Base-by-base conservation (phyloP, 2,113 vertebrate species). In the Xyliphius kryptos region DNA sequence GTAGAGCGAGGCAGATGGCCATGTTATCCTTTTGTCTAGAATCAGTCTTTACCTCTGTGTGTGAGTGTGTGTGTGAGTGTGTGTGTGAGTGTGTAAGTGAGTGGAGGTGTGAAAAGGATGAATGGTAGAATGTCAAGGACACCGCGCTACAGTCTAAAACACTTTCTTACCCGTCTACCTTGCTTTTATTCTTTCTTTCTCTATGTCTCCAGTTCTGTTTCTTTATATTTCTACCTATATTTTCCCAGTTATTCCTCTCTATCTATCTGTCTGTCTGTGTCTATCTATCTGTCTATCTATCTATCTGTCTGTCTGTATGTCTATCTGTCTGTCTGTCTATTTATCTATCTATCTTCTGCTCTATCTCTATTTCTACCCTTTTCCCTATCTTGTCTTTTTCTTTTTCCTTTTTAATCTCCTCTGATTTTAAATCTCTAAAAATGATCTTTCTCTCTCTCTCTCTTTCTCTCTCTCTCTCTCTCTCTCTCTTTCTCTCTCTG, bases 41-140 rank as follows among this genome's bases (percentile, higher is more conserved):
- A 55, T 58, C 57, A 66, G 38, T 19, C 32, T 49, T 7, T 14
- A 17, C 26, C 10, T n/a, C 11, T 61, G 4, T 46, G 16, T 46
- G 12, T 26, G 13, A 37, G 44, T 41, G 19, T 56, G 46, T 51
- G 21, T 15, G 15, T 37, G 41, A 52, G 14, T 61, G 57, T 62
- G 32, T 56, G 60, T 46, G 57, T 47, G 41, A n/a, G 19, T 61
- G 59, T 38, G 37, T 38, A 38, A 2, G 10, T 16, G 26, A 4
- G 19, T 38, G 60, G 13, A 37, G 1, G 56, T 46, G 43, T 14
- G 56, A 46, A 15, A 46, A 17, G 21, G 43, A 8, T 13, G 14
- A 26, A 6, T 5, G 37, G 37, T 38, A 6, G 37, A 38, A 48
- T 36, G 21, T 46, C 41, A 46, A 60, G 44, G 41, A 60, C 57